A percentile compares a stretch with the other conserved stretches of the same genome.
Conservation (phyloP, 2,797 vertebrate species). For the Clarias laeviceps region DNA sequence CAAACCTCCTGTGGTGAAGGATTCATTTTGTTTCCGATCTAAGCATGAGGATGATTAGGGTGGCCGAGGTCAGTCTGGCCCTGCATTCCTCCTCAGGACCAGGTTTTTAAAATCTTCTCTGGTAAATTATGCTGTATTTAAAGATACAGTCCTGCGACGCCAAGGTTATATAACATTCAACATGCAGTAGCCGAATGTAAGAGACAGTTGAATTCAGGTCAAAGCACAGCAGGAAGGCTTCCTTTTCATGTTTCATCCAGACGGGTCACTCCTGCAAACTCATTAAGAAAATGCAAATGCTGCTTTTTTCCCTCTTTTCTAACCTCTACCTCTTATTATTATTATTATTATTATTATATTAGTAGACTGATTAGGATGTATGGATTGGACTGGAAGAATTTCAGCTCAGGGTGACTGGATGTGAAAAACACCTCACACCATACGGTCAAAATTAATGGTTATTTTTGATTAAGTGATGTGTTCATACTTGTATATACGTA, state of each 20-base stretch:
- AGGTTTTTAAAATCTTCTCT: constrained; percentile 37
- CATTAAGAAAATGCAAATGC: constrained; percentile 86
- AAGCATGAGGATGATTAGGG: not conserved
- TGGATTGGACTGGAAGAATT: not conserved
- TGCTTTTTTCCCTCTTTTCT: constrained; percentile 31
- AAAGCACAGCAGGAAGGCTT: constrained; percentile 81
- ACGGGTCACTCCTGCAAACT: constrained; percentile 85
- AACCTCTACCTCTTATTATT: constrained; percentile 14
- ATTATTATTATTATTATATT: constrained; percentile 15
- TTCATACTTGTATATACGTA: too few relatives aligned
- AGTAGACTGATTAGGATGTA: not conserved
- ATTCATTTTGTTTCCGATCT: not conserved
- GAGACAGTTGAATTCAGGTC: constrained; percentile 89
- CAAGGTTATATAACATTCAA: constrained; percentile 78
- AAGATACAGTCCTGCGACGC: constrained; percentile 62
- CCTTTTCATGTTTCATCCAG: constrained; percentile 89
- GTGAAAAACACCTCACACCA: not conserved
- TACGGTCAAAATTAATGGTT: not conserved
- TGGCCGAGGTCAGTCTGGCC: not conserved
- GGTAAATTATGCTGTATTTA: constrained; percentile 71
- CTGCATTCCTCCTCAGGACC: constrained; percentile 27
- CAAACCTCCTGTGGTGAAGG: not conserved
- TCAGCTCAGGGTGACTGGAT: not conserved
- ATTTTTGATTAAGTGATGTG: not conserved
- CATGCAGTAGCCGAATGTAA: constrained; percentile 80